Conservation (phyloP, 1,140 invertebrate species). For the Nephotettix cincticeps region DNA sequence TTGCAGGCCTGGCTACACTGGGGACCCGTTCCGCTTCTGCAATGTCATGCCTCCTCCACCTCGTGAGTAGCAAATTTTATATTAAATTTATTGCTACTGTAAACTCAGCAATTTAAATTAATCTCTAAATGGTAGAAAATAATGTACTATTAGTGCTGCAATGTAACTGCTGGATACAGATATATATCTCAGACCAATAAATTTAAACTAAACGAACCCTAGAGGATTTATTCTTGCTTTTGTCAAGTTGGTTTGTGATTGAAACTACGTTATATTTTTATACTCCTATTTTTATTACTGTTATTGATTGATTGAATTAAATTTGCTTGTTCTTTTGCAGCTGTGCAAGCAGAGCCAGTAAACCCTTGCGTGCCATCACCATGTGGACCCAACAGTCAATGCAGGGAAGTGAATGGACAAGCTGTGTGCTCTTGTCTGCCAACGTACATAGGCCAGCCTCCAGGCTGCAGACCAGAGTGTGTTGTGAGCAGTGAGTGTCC, state of each 20-base stretch:
- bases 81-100: too few relatives aligned
- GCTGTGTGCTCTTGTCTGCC: conserved; percentile 69
- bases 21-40: conserved; percentile 56
- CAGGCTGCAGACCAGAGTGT: conserved; percentile 73
- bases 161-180: too few relatives aligned
- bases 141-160: too few relatives aligned
- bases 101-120: too few relatives aligned
- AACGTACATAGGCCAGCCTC: conserved; percentile 67
- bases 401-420: conserved; percentile 57
- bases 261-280: too few relatives aligned
- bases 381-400: conserved; percentile 76
- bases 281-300: too few relatives aligned
- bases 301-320: background rate
- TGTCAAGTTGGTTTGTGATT: too few relatives aligned
- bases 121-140: too few relatives aligned
- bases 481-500: conserved; percentile 76
- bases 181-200: too few relatives aligned
- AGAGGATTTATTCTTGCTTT: too few relatives aligned
- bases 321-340: conserved; percentile 36
- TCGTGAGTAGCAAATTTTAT: too few relatives aligned
- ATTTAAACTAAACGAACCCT: too few relatives aligned
- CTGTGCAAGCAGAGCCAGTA: conserved; percentile 45
- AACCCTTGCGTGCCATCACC: conserved; percentile 74
- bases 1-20: conserved; percentile 55
- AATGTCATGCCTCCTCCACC: conserved; percentile 41